A percentile compares a stretch with the other conserved stretches of the same genome.
phyloP scores from a whole-genome alignment of 1,140 invertebrate species.

The Diorhabda elongata region DNA sequence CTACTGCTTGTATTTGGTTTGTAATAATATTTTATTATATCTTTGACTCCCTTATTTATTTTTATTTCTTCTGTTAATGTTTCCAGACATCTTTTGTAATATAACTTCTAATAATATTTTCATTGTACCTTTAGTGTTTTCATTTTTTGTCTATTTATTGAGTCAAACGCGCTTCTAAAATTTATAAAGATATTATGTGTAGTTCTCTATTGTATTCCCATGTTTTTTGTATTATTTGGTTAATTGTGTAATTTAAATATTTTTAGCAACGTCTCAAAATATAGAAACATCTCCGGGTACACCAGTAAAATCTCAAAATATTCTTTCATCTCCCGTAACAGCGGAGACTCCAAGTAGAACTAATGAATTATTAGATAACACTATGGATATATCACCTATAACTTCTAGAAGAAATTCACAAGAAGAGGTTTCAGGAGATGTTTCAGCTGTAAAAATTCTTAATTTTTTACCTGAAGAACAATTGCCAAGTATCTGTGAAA shows the following conservation, averaged over 20 bases:
- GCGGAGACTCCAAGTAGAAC: conserved; percentile 49
- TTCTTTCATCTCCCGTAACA: conserved; percentile 41
- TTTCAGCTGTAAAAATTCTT: neutral
- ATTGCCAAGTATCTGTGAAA: too few relatives aligned
- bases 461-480: neutral
- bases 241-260: neutral
- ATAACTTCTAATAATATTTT: too few relatives aligned
- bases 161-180: neutral
- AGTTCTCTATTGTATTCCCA: too few relatives aligned
- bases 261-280: neutral
- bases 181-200: too few relatives aligned
- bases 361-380: conserved; percentile 53
- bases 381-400: conserved; percentile 55
- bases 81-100: too few relatives aligned
- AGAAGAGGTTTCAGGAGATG: neutral
- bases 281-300: neutral
- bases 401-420: conserved; percentile 37
- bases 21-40: too few relatives aligned
- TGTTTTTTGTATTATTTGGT: too few relatives aligned
- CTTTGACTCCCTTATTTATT: too few relatives aligned
- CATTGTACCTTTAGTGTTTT: too few relatives aligned
- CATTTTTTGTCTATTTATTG: too few relatives aligned
- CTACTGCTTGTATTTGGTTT: too few relatives aligned
- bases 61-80: too few relatives aligned
- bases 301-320: conserved; percentile 12